Evolutionary conservation across 2,888 invertebrate species (phyloP).

Genomic region (Lithophane socia): DNA sequence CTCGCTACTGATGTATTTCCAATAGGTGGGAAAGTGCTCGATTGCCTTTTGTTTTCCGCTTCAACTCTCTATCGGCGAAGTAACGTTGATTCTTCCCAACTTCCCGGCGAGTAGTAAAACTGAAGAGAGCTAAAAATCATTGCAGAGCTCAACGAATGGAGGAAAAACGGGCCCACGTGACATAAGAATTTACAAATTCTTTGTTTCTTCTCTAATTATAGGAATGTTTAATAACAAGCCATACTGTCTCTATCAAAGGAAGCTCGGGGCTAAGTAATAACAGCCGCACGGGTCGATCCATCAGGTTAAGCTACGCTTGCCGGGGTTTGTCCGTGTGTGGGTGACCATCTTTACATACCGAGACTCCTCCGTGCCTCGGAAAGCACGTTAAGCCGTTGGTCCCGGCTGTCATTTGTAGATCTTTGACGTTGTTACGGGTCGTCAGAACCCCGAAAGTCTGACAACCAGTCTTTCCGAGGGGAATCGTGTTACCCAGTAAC

Average conservation of each 20-base stretch:
- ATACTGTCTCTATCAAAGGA: not conserved
- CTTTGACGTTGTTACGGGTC: too few species aligned
- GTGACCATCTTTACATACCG: too few species aligned
- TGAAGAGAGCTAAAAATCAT: constrained; percentile 49
- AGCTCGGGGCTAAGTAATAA: too few species aligned
- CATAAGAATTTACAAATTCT: not conserved
- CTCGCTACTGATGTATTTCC: constrained; percentile 48
- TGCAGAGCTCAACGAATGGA: constrained; percentile 16
- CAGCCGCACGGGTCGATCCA: too few species aligned
- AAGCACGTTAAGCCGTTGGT: too few species aligned
- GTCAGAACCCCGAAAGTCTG: too few species aligned
- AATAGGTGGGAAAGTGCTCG: constrained; percentile 52
- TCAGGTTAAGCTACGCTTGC: too few species aligned
- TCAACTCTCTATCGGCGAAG: constrained; percentile 43
- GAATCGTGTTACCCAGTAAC: too few species aligned
- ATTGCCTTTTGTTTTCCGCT: constrained; percentile 62
- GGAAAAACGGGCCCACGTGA: constrained; percentile 1
- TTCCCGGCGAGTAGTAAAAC: constrained; percentile 48
- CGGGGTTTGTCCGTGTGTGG: too few species aligned
- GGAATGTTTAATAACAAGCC: not conserved
- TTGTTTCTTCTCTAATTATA: not conserved
- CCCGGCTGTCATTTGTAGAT: too few species aligned
- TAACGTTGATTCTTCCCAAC: constrained; percentile 45
- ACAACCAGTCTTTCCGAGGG: too few species aligned
- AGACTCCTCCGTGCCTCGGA: too few species aligned